phyloP scores from a whole-genome alignment of 2,888 invertebrate species.

The Muschampia plurimacula region DNA sequence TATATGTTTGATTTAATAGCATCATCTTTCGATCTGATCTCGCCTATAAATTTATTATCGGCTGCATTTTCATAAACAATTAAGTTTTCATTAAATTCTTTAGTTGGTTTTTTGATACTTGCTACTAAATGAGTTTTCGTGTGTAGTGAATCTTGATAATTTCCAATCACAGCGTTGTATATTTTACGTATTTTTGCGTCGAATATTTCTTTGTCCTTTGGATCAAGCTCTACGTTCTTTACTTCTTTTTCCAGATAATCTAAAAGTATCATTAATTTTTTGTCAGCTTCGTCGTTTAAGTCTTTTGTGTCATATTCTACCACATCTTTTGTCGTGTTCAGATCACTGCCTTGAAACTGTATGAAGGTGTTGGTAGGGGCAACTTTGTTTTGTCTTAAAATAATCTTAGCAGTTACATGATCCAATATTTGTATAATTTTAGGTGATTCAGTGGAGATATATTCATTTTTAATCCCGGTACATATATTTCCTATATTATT shows the following conservation, averaged over 20 bases:
- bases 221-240: slow-evolving; percentile 59
- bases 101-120: background rate
- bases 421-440: background rate
- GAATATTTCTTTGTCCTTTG: slow-evolving; percentile 61
- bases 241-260: slow-evolving; percentile 68
- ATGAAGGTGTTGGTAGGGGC: background rate
- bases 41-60: slow-evolving; percentile 37
- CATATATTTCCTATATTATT: slow-evolving; percentile 15
- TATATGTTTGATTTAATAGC: background rate
- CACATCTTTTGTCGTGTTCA: slow-evolving; percentile 29
- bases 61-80: slow-evolving; percentile 19
- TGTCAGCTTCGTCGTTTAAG: slow-evolving; percentile 55
- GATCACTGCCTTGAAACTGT: background rate
- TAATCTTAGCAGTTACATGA: background rate
- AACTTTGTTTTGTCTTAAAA: background rate
- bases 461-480: background rate
- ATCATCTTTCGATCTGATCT: slow-evolving; percentile 23
- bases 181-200: slow-evolving; percentile 70
- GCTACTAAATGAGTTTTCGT: background rate
- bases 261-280: slow-evolving; percentile 60
- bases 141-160: slow-evolving; percentile 27
- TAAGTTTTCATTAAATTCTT: slow-evolving; percentile 18
- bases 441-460: slow-evolving; percentile 6
- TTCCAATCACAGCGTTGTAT: slow-evolving; percentile 49
- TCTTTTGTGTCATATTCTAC: slow-evolving; percentile 39